These are phyloP conservation scores for Sterrhoptilus dennistouni DNA, from an alignment of 2,113 vertebrate genomes.

Conservation along the genomic window DNA sequence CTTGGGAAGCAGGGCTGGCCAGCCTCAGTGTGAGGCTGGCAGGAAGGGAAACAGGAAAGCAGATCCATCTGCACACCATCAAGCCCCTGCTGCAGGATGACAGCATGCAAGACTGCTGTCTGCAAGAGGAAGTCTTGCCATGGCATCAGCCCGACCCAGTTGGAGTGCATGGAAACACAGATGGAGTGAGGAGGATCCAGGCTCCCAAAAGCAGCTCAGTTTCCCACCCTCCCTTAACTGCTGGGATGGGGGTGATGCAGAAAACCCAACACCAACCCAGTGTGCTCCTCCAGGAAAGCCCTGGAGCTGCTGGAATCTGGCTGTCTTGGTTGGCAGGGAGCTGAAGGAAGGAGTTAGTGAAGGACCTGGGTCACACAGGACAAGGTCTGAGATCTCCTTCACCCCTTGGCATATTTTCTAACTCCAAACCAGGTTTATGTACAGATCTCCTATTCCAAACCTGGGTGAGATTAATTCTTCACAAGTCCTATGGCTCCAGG, in stretches of 20 bases:
- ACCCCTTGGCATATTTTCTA: not conserved
- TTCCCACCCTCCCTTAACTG: not conserved
- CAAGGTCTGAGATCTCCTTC: not conserved
- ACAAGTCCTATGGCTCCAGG: not conserved
- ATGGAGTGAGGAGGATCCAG: not conserved
- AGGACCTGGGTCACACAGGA: not conserved
- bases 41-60: not conserved
- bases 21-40: not conserved
- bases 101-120: not conserved
- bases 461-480: not conserved
- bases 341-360: not conserved
- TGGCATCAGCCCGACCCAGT: not conserved
- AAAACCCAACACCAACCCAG: not conserved
- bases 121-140: not conserved
- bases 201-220: not conserved
- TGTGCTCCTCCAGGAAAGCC: accelerated
- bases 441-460: not conserved
- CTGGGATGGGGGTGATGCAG: not conserved
- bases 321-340: not conserved
- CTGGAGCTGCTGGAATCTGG: not conserved
- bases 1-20: not conserved
- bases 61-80: slow-evolving; percentile 6
- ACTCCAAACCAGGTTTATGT: not conserved
- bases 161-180: not conserved
- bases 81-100: not conserved